phyloP scores from a whole-genome alignment of 2,113 vertebrate species.

The Platichthys stellatus region DNA sequence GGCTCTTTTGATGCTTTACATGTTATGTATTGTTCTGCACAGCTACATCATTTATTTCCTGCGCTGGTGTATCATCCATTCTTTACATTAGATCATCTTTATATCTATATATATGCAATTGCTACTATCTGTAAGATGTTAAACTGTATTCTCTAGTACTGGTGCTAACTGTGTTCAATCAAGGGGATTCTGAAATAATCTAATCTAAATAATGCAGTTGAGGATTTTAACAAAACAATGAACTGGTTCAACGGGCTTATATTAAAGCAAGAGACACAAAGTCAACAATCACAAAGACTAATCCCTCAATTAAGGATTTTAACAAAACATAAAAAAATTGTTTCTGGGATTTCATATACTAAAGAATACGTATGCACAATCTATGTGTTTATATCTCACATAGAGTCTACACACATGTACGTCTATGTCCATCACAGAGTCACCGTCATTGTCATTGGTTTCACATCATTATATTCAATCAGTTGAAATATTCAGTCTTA shows the following conservation, averaged over 20 bases:
- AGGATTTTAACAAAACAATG: conserved; percentile 23
- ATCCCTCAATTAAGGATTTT: neutral
- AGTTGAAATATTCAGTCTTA: conserved; percentile 1
- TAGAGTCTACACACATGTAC: neutral
- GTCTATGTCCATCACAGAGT: neutral
- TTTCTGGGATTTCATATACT: neutral
- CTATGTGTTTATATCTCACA: neutral
- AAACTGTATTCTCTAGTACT: neutral
- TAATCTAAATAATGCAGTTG: conserved; percentile 29
- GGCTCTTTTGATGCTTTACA: conserved; percentile 13
- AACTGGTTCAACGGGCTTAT: conserved; percentile 17
- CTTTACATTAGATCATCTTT: too few relatives aligned
- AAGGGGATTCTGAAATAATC: conserved; percentile 2
- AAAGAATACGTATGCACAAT: neutral
- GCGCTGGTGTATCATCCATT: neutral
- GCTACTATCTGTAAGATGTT: neutral
- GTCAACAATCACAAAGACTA: conserved; percentile 16
- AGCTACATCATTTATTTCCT: neutral
- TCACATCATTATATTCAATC: conserved; percentile 8
- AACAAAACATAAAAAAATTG: neutral
- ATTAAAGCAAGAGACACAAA: conserved; percentile 26
- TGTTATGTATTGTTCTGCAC: neutral
- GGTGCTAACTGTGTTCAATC: conserved; percentile 10
- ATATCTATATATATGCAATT: neutral
- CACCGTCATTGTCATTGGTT: conserved; percentile 4